Conservation (phyloP, 2,888 invertebrate genomes). For the Teleiodes luculella region DNA sequence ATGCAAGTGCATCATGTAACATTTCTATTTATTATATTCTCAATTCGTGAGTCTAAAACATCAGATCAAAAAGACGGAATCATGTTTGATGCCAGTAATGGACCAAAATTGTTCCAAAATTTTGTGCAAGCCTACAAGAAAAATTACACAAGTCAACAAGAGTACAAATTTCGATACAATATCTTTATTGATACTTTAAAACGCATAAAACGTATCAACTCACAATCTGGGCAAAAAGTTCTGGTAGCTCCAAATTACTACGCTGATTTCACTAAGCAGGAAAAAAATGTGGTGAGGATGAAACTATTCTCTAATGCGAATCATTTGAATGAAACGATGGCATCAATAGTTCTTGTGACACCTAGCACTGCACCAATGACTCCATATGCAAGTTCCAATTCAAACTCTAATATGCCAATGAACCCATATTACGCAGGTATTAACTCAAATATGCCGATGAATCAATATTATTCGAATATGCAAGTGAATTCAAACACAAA, state of each 20-base stretch:
- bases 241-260: conserved; percentile 2
- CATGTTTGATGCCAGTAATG: background rate
- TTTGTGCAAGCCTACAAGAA: conserved; percentile 34
- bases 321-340: too few species aligned
- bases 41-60: too few species aligned
- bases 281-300: background rate
- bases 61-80: background rate
- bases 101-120: conserved; percentile 5
- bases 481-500: too few species aligned
- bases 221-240: conserved; percentile 17
- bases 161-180: conserved; percentile 40
- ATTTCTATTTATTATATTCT: too few species aligned
- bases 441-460: too few species aligned
- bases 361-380: too few species aligned
- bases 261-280: conserved; percentile 5
- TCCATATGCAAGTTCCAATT: too few species aligned
- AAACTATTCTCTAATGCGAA: background rate
- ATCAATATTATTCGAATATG: too few species aligned
- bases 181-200: conserved; percentile 47
- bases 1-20: too few species aligned
- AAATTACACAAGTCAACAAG: conserved; percentile 33
- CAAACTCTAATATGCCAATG: too few species aligned
- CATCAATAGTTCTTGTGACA: too few species aligned
- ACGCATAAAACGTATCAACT: conserved; percentile 46
- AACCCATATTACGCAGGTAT: too few species aligned